Evolutionary conservation across 2,113 vertebrate species (phyloP).

Genomic region (Cathartes aura): DNA sequence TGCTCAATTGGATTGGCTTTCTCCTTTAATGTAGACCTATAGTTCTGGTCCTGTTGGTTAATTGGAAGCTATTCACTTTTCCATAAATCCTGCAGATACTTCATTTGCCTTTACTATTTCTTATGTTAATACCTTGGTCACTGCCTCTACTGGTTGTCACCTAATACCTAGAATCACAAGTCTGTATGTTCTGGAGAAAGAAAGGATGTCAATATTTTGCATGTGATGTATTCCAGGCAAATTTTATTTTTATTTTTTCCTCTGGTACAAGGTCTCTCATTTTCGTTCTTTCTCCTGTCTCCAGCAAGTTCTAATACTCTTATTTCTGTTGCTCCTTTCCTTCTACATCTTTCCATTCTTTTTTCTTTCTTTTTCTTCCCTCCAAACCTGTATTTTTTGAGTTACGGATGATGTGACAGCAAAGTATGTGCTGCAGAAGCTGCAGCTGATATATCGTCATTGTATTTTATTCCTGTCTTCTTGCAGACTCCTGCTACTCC

Average conservation of each 20-base stretch:
- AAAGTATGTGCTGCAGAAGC: not conserved
- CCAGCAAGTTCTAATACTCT: not conserved
- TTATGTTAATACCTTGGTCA: not conserved
- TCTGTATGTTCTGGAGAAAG: not conserved
- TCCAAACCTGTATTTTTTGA: not conserved
- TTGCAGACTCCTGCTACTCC: conserved; percentile 95
- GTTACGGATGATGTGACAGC: not conserved
- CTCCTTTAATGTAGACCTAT: not conserved
- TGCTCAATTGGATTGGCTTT: not conserved
- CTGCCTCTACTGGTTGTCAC: not conserved
- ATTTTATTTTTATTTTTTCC: not conserved
- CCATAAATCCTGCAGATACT: not conserved
- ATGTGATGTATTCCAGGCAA: not conserved
- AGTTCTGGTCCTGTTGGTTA: not conserved
- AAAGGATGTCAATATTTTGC: not conserved
- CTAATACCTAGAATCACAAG: not conserved
- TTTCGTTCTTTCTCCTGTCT: not conserved
- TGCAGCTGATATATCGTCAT: not conserved
- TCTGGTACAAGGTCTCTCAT: not conserved
- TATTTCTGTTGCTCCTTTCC: not conserved
- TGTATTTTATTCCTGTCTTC: conserved; percentile 18
- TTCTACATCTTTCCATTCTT: not conserved
- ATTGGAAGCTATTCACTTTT: not conserved
- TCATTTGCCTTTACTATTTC: not conserved
- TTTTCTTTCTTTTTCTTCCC: not conserved